Conservation (phyloP, 2,113 vertebrate species). For the Cairina moschata region DNA sequence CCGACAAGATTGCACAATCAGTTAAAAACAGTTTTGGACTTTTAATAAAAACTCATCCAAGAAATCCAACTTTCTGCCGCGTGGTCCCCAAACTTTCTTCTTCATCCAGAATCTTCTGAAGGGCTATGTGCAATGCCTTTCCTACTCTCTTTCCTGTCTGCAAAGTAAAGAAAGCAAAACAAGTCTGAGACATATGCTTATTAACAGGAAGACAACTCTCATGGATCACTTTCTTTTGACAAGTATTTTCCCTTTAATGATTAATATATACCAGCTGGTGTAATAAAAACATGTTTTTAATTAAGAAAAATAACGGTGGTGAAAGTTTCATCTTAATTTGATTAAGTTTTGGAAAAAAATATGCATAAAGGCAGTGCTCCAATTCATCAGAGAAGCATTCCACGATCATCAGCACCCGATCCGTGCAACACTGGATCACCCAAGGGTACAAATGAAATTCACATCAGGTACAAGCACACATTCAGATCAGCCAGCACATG, state of each 20-base stretch:
- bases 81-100: conserved; percentile 88
- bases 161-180: conserved; percentile 33
- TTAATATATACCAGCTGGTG: conserved; percentile 7
- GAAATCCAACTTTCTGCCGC: conserved; percentile 91
- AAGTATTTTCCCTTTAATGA: conserved; percentile 6
- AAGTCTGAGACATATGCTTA: conserved; percentile 1
- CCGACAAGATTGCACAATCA: background rate
- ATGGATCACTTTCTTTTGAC: background rate
- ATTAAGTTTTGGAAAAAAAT: background rate
- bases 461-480: background rate
- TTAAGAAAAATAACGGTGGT: background rate
- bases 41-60: conserved; percentile 79
- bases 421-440: fast-evolving
- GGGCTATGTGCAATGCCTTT: conserved; percentile 84
- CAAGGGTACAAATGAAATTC: background rate
- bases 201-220: background rate
- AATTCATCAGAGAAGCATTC: background rate
- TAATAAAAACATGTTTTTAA: background rate
- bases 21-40: background rate
- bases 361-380: background rate
- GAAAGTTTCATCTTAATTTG: conserved; percentile 9
- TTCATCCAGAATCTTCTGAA: conserved; percentile 86
- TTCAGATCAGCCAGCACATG: background rate
- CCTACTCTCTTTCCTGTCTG: conserved; percentile 91
- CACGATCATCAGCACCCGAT: background rate